Evolutionary conservation across 1,140 invertebrate species (phyloP), one percentile per base, ranked within the genome.

Genomic region (Hypothenemus hampei): DNA sequence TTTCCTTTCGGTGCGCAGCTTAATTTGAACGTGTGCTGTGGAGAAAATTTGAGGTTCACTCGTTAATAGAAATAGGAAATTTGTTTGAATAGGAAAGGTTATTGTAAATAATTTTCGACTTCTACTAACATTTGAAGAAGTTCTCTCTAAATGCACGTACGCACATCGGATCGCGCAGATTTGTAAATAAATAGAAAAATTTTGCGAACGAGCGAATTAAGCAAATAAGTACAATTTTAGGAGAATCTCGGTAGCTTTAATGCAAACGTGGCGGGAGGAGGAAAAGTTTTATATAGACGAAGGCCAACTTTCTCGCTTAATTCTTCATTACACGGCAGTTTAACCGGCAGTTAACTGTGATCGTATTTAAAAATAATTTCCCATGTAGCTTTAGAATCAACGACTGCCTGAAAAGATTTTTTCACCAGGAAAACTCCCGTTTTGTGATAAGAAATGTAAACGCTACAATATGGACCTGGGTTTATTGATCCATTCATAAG

Each of bases 161-260:
- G 61, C 65, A 65, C 63, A 65, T 58, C 60, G 53, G 47, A 49
- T 54, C 60, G 60, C 58, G 62, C 60, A 65, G 57, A 64, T 47
- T 58, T 66, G 65, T 68, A 66, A 33, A 68, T 68, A 48, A 15
- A 56, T 40, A 47, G 23, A 16, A 67, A 60, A 64, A 62, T 59
- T 59, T 60, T 19, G 41, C 46, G 24, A 33, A 11, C 45, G 23
- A 56, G 63, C 63, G 63, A 62, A 68, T 51, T 68, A 65, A 59
- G 57, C 46, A 61, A 61, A 61, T 62, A 66, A 68, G 63, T 65
- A 68, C 63, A 67, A 65, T 64, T 67, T 60, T n/a, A 57, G 56
- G 35, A n/a, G n/a, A 45, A 41, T 60, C 26, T 47, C 58, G 35
- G 52, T 63, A 59, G 59, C 52, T 62, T 64, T 64, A 57, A 60